Evolutionary conservation across 2,888 invertebrate species (phyloP).

Genomic region (Epirrita christyi): DNA sequence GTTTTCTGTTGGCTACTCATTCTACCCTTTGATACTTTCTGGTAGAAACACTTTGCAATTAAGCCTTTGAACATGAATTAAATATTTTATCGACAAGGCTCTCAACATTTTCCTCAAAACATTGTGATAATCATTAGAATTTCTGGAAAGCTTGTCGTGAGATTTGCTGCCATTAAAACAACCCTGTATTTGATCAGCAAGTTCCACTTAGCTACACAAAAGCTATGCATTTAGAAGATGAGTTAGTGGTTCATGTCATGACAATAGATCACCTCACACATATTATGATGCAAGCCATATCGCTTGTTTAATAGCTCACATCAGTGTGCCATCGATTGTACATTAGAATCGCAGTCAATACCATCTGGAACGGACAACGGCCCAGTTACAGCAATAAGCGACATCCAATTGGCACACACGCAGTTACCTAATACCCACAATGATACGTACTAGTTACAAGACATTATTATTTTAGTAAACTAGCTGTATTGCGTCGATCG

Average conservation of each 20-base stretch:
- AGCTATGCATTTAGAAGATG: too few relatives aligned
- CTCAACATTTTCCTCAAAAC: background rate
- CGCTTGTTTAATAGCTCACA: conserved; percentile 1
- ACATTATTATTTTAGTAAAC: too few relatives aligned
- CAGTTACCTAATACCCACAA: background rate
- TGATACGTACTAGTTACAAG: too few relatives aligned
- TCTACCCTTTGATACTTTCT: conserved; percentile 22
- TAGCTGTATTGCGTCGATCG: too few relatives aligned
- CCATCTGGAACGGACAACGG: conserved; percentile 14
- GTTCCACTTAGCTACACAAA: too few relatives aligned
- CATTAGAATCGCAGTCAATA: conserved; percentile 11
- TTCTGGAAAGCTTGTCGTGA: too few relatives aligned
- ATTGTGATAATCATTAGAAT: too few relatives aligned
- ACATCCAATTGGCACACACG: background rate
- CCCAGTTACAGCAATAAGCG: conserved; percentile 2
- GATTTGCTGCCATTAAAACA: too few relatives aligned
- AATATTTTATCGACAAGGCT: background rate
- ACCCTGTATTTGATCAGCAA: too few relatives aligned
- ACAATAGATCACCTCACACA: background rate
- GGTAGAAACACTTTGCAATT: conserved; percentile 19
- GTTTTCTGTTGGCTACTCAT: conserved; percentile 13
- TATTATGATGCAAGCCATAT: conserved; percentile 4
- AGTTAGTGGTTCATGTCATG: too few relatives aligned
- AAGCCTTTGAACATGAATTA: conserved; percentile 2
- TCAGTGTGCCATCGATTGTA: background rate